phyloP scores from a whole-genome alignment of 2,888 invertebrate genomes.

The Incurvaria masculella region DNA sequence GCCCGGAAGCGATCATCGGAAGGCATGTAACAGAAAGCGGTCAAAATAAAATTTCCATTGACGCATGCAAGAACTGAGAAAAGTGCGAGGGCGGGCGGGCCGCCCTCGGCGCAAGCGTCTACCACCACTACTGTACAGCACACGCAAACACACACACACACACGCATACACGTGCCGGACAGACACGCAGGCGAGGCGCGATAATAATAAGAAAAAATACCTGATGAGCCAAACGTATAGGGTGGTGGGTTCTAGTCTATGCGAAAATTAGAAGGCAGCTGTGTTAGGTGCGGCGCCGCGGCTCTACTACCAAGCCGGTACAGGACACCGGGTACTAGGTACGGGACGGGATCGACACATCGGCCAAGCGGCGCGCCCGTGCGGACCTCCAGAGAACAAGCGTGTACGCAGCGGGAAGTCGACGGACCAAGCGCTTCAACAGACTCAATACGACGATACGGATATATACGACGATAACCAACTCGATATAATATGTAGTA shows the following conservation, averaged over 20 bases:
- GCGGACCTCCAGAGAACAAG: slow-evolving; percentile 48
- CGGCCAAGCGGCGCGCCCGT: slow-evolving; percentile 45
- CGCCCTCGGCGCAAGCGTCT: slow-evolving; percentile 25
- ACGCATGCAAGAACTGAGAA: slow-evolving; percentile 38
- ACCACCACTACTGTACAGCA: slow-evolving; percentile 32
- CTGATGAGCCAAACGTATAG: slow-evolving; percentile 57
- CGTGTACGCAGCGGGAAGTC: slow-evolving; percentile 54
- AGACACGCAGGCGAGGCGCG: slow-evolving; percentile 13
- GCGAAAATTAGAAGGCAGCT: slow-evolving; percentile 55
- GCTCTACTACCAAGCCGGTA: slow-evolving; percentile 1
- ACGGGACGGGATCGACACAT: slow-evolving; percentile 46
- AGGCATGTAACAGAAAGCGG: slow-evolving; percentile 59
- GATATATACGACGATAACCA: slow-evolving; percentile 49
- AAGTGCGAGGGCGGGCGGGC: slow-evolving; percentile 34
- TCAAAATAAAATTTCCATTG: slow-evolving; percentile 39
- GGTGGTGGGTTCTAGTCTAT: slow-evolving; percentile 55
- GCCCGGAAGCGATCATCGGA: slow-evolving; percentile 53
- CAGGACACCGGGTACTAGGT: slow-evolving; percentile 14
- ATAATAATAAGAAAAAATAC: slow-evolving; percentile 51
- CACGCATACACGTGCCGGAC: slow-evolving; percentile 28
- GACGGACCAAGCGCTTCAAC: slow-evolving; percentile 46
- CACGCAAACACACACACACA: slow-evolving; percentile 33
- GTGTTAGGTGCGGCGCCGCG: slow-evolving; percentile 50
- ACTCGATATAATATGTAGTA: slow-evolving; percentile 38
- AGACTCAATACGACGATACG: slow-evolving; percentile 49